Conservation (phyloP, 2,797 vertebrate genomes). For the Sebastiscus tertius region DNA sequence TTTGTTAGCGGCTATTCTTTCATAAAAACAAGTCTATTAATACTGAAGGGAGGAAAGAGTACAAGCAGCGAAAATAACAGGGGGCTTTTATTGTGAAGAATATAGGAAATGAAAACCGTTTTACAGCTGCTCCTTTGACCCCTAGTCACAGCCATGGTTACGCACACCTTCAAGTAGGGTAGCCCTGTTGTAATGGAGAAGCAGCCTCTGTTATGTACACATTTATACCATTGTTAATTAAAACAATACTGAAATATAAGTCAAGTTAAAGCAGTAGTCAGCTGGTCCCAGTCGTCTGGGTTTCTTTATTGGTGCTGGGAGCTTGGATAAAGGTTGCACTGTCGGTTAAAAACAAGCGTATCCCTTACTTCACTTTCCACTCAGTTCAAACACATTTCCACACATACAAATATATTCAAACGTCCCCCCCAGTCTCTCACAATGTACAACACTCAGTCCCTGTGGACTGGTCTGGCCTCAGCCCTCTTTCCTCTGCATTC, state of each 20-base stretch:
- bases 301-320: neutral
- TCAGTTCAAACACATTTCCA: neutral
- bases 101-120: too few relatives aligned
- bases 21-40: too few relatives aligned
- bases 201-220: neutral
- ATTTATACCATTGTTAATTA: neutral
- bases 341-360: neutral
- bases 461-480: neutral
- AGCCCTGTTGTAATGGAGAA: too few relatives aligned
- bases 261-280: neutral
- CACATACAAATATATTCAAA: neutral
- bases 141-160: too few relatives aligned
- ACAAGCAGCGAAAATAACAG: too few relatives aligned
- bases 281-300: neutral
- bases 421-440: neutral
- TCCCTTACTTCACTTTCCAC: neutral
- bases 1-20: too few relatives aligned
- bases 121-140: too few relatives aligned
- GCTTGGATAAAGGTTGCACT: neutral
- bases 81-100: too few relatives aligned
- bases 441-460: neutral
- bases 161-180: too few relatives aligned
- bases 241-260: neutral
- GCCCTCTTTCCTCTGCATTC: constrained; percentile 41
- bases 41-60: too few relatives aligned